A percentile compares a stretch with the other conserved stretches of the same genome.
phyloP scores from a whole-genome alignment of 2,888 invertebrate species.

The Tetanocera ferruginea region DNA sequence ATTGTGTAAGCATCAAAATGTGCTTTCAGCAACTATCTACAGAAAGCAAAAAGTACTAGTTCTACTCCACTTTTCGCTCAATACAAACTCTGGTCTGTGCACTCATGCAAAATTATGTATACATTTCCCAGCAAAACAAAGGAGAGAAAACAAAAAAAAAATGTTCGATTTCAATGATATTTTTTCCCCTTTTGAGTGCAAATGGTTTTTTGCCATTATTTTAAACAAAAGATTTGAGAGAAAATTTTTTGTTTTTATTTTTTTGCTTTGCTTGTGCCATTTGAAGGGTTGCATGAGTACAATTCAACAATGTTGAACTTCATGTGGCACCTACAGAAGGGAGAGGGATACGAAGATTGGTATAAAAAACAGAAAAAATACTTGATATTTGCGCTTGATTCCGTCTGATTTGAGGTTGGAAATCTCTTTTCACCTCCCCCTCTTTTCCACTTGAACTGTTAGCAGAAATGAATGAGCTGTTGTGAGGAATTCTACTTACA shows the following conservation, averaged over 20 bases:
- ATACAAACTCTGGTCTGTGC: not conserved
- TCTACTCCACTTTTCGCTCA: not conserved
- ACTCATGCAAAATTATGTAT: not conserved
- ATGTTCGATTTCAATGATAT: not conserved
- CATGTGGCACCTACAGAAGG: not conserved
- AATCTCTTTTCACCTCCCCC: not conserved
- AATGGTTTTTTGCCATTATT: not conserved
- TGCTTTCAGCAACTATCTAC: too few relatives aligned
- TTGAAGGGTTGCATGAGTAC: conserved; percentile 7
- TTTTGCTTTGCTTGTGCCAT: not conserved
- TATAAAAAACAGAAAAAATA: not conserved
- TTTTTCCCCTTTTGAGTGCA: not conserved
- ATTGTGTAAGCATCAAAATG: too few relatives aligned
- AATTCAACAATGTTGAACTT: not conserved
- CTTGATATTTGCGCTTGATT: not conserved
- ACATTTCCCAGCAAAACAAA: not conserved
- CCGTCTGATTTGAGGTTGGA: not conserved
- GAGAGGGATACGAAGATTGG: too few relatives aligned
- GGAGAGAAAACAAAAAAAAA: not conserved
- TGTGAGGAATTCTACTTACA: too few relatives aligned
- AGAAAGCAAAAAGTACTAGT: not conserved
- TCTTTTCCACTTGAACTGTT: too few relatives aligned
- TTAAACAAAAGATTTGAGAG: conserved; percentile 4
- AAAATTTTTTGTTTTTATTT: not conserved
- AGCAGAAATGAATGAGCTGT: too few relatives aligned